Conservation (phyloP, 2,113 vertebrate species). For the Chroicocephalus ridibundus region DNA sequence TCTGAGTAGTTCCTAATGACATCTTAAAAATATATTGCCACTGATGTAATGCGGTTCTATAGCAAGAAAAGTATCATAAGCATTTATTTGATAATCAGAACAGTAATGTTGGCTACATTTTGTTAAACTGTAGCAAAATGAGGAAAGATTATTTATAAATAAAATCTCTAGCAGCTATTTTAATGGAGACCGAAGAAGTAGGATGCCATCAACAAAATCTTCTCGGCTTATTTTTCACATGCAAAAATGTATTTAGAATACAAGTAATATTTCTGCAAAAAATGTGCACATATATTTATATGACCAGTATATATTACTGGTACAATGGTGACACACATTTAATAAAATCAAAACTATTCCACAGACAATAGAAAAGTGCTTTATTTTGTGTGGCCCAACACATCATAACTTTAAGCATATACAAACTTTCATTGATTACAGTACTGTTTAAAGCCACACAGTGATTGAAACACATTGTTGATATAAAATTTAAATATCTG, state of each 20-base stretch:
- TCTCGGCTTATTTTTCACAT: neutral
- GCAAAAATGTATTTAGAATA: neutral
- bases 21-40: neutral
- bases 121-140: neutral
- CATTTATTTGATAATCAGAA: neutral
- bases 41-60: neutral
- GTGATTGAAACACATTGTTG: neutral
- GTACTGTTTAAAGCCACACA: neutral
- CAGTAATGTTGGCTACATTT: neutral
- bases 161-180: neutral
- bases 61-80: neutral
- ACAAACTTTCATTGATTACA: neutral
- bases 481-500: neutral
- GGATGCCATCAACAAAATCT: neutral
- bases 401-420: neutral
- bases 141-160: neutral
- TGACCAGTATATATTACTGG: neutral
- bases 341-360: neutral
- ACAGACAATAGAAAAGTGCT: neutral
- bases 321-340: neutral
- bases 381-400: neutral
- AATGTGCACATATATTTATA: neutral
- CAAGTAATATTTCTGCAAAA: neutral
- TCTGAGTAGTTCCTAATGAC: neutral
- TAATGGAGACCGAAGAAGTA: neutral